Evolutionary conservation across 2,113 vertebrate genomes (phyloP).

Genomic region (Mesoclemmys tuberculata): DNA sequence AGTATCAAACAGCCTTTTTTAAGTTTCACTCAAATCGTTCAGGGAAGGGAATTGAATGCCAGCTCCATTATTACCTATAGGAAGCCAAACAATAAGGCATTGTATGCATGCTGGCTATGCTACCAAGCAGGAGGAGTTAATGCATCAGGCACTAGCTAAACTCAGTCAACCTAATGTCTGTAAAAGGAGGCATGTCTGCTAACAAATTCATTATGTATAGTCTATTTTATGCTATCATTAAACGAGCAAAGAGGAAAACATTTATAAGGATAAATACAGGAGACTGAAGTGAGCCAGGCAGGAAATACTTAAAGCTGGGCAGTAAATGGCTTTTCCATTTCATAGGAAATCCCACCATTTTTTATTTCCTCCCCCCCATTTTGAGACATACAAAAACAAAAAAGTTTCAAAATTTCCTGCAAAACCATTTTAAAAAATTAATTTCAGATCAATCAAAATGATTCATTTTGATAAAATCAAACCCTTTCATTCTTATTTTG

Average conservation of each 20-base stretch:
- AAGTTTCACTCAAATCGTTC: constrained; percentile 43
- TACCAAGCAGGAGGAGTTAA: constrained; percentile 23
- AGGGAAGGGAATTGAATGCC: constrained; percentile 43
- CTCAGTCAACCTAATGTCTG: background rate
- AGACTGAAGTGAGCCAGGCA: background rate
- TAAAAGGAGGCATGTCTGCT: background rate
- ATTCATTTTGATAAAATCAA: background rate
- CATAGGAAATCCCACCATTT: background rate
- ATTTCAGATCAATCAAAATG: background rate
- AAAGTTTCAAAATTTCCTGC: background rate
- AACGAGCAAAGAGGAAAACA: background rate
- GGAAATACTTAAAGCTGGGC: background rate
- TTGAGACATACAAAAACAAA: background rate
- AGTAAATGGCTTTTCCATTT: background rate
- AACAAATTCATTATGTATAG: background rate
- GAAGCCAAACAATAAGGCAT: constrained; percentile 62
- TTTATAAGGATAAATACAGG: background rate
- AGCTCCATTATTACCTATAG: constrained; percentile 58
- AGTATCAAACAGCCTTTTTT: constrained; percentile 59
- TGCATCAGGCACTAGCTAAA: constrained; percentile 18
- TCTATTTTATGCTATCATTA: constrained; percentile 10
- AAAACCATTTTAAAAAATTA: background rate
- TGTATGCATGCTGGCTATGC: constrained; percentile 36
- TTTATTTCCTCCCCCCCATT: background rate
- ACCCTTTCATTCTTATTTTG: background rate